Base-by-base conservation (phyloP, 2,888 invertebrate species). In the Eledona agricola region DNA sequence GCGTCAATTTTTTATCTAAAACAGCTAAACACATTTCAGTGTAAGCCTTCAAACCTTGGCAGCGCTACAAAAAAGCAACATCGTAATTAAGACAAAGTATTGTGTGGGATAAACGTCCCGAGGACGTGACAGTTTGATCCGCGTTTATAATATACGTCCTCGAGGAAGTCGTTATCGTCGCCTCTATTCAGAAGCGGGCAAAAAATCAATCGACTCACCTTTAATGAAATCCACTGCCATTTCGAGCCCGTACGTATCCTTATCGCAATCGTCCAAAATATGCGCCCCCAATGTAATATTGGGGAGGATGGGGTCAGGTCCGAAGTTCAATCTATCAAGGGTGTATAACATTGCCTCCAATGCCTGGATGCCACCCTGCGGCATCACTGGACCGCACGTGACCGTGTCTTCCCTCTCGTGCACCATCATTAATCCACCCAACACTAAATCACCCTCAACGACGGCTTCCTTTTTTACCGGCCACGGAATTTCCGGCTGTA, bases 151-250 rank as follows among this genome's bases (percentile, higher is more conserved):
- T n/a, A n/a, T n/a, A n/a, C n/a, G n/a, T n/a, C n/a, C n/a, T n/a
- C n/a, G n/a, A n/a, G n/a, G n/a, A n/a, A n/a, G n/a, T n/a, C n/a
- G n/a, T n/a, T n/a, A n/a, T n/a, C n/a, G n/a, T n/a, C n/a, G n/a
- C n/a, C 10, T 2, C 19, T n/a, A 35, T 35, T 35, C 22, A 35
- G 19, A 6, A 10, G 20, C 12, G 4, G 10, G n/a, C 4, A 3
- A n/a, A 20, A 9, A 31, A 20, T 35, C 22, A 25, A 38, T 25
- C 25, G 4, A 7, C 84, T 80, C 78, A 96, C 96, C 95, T 88
- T 95, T 93, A 57, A 96, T 96, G 74, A 96, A 96, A 77, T 96
- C 95, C 9, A 96, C 91, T n/a, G 95, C 93, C 88, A 96, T 95
- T 74, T 96, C 95, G 59, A 96, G 80, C 0, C 96, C 96, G 70